These are phyloP conservation scores for Lacerta viridis DNA, from an alignment of 2,797 vertebrate genomes.

Conservation along the genomic window DNA sequence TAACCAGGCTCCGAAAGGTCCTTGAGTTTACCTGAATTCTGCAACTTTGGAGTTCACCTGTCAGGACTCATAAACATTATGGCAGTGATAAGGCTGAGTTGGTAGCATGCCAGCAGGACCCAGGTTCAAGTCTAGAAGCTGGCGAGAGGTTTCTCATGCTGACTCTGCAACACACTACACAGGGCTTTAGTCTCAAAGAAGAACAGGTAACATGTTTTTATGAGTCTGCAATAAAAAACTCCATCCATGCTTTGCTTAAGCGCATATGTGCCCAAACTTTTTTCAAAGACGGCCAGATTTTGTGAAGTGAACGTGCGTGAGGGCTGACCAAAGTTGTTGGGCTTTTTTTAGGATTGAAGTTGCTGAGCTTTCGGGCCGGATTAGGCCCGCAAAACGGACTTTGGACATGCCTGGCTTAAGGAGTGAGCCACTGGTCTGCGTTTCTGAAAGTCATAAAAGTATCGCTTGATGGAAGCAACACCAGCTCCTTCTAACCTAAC, in stretches of 20 bases:
- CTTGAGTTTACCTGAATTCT: conserved; percentile 24
- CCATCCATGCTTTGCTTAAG: background rate
- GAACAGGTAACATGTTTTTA: background rate
- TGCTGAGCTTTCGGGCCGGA: too few relatives aligned
- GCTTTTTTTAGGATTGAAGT: too few relatives aligned
- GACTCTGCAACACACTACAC: background rate
- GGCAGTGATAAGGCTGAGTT: conserved; percentile 4
- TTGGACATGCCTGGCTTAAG: background rate
- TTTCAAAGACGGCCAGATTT: too few relatives aligned
- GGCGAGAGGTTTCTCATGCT: background rate
- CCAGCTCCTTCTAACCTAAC: background rate
- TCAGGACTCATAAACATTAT: conserved; percentile 39
- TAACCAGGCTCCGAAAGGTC: conserved; percentile 4
- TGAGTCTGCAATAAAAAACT: background rate
- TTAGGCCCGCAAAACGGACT: too few relatives aligned
- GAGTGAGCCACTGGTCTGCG: background rate
- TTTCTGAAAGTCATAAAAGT: background rate
- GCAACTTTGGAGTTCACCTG: conserved; percentile 13
- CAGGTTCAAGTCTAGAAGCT: conserved; percentile 5
- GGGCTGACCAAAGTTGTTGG: too few relatives aligned
- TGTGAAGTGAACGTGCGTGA: too few relatives aligned
- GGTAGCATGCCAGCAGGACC: background rate
- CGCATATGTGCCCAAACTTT: too few relatives aligned
- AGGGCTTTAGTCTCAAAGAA: background rate
- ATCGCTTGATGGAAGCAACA: background rate